Evolutionary conservation across 2,113 vertebrate species (phyloP), one percentile per base, ranked within the genome.

Genomic region (Syngnathus typhle): DNA sequence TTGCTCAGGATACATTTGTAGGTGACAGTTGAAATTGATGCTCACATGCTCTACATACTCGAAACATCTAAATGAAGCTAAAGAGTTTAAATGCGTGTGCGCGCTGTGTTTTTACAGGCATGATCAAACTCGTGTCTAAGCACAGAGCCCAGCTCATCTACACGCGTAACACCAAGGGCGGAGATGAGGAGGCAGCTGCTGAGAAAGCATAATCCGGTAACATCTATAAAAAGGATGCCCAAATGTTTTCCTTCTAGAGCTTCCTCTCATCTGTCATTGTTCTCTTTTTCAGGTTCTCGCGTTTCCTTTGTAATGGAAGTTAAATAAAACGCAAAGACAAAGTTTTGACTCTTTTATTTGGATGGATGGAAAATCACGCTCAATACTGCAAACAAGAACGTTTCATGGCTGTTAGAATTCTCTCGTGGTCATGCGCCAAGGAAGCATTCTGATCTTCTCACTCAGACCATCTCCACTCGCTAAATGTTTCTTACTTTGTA

Each of bases 61-160:
- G 1, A 36, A 15, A 18, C 27, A 37, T 58, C 2, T 4, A 36
- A 1, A 36, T 58, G 27, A 4, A 27, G 27, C 4, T 13, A 10
- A 27, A 12, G 1, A 12, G 12, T 32, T 32, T 36, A 27, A 54
- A 55, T 32, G 27, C 27, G 13, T 58, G 55, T 55, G 21, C 15
- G 21, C 23, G 51, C 51, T 5, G 19, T 65, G 75, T 27, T 38
- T 43, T 12, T 0, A 10, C 61, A 98, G 97, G 96, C 54, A 90
- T 99, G 89, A 98, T 99, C 89, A 98, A 98, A 58, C 85, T 99
- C 65, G 96, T 98, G 74, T 98, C 96, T 71, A 99, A 98, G 84
- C 97, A 99, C 88, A 93, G 96, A 89, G 94, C 97, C 18, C 96
- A 98, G 61, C 93, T 98, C 49, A 98, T 99, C 77, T 98, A 99